phyloP scores from a whole-genome alignment of 2,113 vertebrate genomes.

The Mesoclemmys tuberculata region DNA sequence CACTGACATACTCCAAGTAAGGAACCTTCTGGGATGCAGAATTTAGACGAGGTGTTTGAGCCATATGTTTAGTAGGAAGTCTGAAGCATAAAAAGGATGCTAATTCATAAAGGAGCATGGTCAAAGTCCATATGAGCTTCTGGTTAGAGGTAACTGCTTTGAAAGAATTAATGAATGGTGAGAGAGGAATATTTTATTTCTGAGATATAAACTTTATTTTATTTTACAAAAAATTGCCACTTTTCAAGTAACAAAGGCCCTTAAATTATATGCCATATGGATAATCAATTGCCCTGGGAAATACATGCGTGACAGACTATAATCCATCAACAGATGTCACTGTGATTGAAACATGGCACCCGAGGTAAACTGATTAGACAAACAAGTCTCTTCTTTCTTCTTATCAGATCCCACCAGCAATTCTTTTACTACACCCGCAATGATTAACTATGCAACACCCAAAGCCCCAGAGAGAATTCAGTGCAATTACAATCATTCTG shows the following conservation, averaged over 20 bases:
- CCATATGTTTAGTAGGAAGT: neutral
- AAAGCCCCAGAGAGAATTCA: neutral
- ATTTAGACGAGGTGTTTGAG: neutral
- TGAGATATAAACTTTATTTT: neutral
- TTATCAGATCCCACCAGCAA: neutral
- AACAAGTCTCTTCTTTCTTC: neutral
- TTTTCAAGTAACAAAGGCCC: neutral
- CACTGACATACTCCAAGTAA: neutral
- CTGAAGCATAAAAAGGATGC: neutral
- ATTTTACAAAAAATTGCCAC: neutral
- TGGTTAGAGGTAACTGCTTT: neutral
- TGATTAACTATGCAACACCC: neutral
- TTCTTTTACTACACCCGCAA: neutral
- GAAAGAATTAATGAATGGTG: neutral
- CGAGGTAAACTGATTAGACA: neutral
- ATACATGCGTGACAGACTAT: neutral
- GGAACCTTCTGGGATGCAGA: neutral
- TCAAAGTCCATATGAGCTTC: neutral
- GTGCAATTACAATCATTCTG: neutral
- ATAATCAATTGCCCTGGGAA: neutral
- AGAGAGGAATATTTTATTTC: neutral
- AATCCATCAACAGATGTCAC: neutral
- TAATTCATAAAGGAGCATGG: neutral
- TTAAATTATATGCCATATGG: neutral
- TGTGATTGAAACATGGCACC: neutral